Evolutionary conservation across 1,140 invertebrate species (phyloP).

Genomic region (honey bee (Apis mellifera)): DNA sequence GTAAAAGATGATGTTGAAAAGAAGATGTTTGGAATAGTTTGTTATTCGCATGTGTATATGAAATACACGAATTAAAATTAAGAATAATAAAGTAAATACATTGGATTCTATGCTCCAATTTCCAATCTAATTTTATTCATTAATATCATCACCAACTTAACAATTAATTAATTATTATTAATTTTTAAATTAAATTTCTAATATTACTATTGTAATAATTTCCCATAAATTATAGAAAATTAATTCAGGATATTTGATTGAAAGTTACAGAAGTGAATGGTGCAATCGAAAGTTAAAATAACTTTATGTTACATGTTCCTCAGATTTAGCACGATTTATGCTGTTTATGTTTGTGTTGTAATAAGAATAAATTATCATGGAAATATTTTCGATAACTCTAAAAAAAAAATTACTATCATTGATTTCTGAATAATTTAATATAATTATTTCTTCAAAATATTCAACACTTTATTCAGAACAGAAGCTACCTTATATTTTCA

Average conservation of each 20-base stretch:
- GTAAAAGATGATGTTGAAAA: not conserved
- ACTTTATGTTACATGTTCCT: not conserved
- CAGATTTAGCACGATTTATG: no score
- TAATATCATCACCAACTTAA: not conserved
- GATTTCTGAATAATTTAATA: no score
- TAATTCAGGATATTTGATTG: not conserved
- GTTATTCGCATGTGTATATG: not conserved
- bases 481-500: no score
- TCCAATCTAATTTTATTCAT: not conserved
- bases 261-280: not conserved
- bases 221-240: not conserved
- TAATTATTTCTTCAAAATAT: no score
- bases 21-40: not conserved
- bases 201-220: no score
- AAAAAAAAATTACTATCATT: no score
- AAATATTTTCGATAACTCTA: not conserved
- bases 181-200: no score
- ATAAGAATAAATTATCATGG: not conserved
- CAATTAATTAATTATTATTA: not conserved
- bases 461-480: no score
- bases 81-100: not conserved
- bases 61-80: not conserved
- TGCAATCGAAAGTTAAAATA: conserved; percentile 6
- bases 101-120: not conserved
- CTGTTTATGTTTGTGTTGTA: no score